Evolutionary conservation across 1,140 invertebrate species (phyloP), one percentile per base, ranked within the genome.

Genomic region (Aphidius ervi): DNA sequence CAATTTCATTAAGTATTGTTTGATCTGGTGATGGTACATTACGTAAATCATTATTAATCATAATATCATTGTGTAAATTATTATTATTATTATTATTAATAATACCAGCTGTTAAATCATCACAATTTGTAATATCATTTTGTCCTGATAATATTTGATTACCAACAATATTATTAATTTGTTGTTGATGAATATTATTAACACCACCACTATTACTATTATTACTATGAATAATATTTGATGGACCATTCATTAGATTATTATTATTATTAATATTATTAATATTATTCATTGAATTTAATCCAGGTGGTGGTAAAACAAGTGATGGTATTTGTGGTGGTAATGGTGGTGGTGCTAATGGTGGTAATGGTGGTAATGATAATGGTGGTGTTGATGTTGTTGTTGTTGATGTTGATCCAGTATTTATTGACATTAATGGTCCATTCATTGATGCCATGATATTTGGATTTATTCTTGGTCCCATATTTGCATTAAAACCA

Each of bases 1-100:
- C 78, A 9, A 88, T 86, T 54, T 83, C 83, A 20, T 88, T 83
- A 3, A 89, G 58, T 1, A 87, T 68, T 65, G 76, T 75, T 9
- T 77, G 76, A 73, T 88, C 84, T 1, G 84, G 82, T 2, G 78
- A 74, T 5, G 85, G 85, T 16, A 84, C 66, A 43, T 74, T 66
- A 43, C 56, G 71, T 66, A 52, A 9, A 60, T 48, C 43, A 65
- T 67, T 16, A 20, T 39, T 47, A 63, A 71, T 62, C 16, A 49
- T 63, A 8, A 42, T 61, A 31, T 31, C 16, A 16, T 16, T 16
- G 16, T 16, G 85, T n/a, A 84, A 67, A 43, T 74, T 66, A 42
- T 55, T 72, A 65, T 55, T 8, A 65, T 55, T 8, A 60, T 48
- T 46, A 65, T 67, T 16, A 20, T 37, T 47, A 63, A 71, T 62